Evolutionary conservation across 2,888 invertebrate species (phyloP).

Genomic region (Apantesis nais): DNA sequence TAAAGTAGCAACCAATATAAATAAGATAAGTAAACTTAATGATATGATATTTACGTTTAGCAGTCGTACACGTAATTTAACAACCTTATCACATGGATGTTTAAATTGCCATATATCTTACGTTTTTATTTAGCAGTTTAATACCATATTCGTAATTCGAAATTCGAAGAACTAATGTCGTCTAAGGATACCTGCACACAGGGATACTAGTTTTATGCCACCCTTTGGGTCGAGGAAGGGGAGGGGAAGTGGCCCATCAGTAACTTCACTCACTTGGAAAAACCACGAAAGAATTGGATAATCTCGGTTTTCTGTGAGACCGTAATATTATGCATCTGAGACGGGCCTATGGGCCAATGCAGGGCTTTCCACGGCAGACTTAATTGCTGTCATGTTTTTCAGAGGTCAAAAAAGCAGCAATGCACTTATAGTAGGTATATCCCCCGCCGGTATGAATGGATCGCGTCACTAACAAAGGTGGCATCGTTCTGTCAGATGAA

Average conservation of each 20-base stretch:
- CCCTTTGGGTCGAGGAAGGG: background rate
- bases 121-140: background rate
- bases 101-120: background rate
- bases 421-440: background rate
- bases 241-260: background rate
- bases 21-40: background rate
- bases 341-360: no score
- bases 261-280: background rate
- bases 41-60: background rate
- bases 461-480: slow-evolving; percentile 56
- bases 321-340: no score
- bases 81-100: background rate
- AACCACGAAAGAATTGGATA: background rate
- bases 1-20: background rate
- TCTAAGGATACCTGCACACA: no score
- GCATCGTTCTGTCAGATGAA: slow-evolving; percentile 51
- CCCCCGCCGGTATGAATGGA: slow-evolving; percentile 65
- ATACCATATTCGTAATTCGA: background rate
- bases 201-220: no score
- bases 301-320: background rate
- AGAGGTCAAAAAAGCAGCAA: background rate
- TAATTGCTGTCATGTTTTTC: background rate
- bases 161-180: background rate
- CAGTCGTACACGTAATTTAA: background rate
- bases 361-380: background rate